These are phyloP conservation scores for Lasioglossum leucozonium DNA, from an alignment of 2,888 invertebrate genomes.

Conservation along the genomic window DNA sequence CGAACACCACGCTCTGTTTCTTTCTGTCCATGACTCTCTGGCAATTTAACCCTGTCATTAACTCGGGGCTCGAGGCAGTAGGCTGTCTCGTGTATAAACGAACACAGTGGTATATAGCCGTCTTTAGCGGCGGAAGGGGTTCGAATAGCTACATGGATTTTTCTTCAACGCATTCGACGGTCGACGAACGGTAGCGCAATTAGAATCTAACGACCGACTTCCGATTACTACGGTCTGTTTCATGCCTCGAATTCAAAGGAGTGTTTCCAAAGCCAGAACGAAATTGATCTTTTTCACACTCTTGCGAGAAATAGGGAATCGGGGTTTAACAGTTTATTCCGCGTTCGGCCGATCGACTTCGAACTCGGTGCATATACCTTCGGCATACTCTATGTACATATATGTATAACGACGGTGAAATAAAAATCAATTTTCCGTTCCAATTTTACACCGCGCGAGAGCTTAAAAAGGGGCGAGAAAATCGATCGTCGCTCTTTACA, in stretches of 20 bases:
- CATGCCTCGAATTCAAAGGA: not conserved
- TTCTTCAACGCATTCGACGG: not conserved
- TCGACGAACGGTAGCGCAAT: not conserved
- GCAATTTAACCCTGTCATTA: slow-evolving; percentile 5
- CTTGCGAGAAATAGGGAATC: not conserved
- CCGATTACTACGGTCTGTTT: not conserved
- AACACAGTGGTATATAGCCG: not conserved
- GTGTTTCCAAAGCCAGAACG: not conserved
- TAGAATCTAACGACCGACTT: slow-evolving; percentile 2
- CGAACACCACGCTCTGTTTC: slow-evolving; percentile 1
- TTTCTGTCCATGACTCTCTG: not conserved
- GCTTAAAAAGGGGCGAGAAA: slow-evolving; percentile 3
- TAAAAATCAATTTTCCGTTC: slow-evolving; percentile 7
- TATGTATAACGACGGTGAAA: not conserved
- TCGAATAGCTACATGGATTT: not conserved
- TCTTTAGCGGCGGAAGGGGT: not conserved
- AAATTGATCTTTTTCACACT: not conserved
- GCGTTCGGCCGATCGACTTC: not conserved
- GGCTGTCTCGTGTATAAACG: not conserved
- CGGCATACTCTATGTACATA: not conserved
- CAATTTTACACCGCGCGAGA: not conserved
- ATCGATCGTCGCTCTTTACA: not conserved
- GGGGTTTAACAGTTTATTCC: not conserved
- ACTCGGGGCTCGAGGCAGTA: not conserved
- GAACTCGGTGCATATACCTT: not conserved